A percentile compares a stretch with the other conserved stretches of the same genome.
These are phyloP conservation scores for Pachliopta kotzebuea DNA, from an alignment of 2,888 invertebrate genomes.

Conservation along the genomic window DNA sequence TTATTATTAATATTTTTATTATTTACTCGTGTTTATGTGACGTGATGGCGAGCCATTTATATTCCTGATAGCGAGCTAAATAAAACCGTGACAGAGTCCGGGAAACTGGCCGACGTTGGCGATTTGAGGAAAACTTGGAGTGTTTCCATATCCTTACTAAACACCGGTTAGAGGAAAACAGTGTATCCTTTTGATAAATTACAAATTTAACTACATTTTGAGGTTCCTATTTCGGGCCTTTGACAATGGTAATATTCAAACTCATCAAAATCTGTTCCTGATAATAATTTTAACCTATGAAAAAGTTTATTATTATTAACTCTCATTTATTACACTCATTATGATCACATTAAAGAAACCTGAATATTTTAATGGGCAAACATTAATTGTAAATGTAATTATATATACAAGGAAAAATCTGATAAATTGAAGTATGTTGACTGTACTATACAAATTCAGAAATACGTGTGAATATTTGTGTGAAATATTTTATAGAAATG, in stretches of 20 bases:
- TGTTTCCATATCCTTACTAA: slow-evolving; percentile 33
- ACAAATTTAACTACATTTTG: slow-evolving; percentile 1
- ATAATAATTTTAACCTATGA: too few relatives aligned
- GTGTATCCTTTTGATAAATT: background rate
- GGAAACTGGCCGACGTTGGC: slow-evolving; percentile 38
- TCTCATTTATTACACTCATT: background rate
- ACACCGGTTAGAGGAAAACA: slow-evolving; percentile 10
- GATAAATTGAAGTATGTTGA: too few relatives aligned
- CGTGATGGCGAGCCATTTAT: background rate
- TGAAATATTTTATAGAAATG: background rate
- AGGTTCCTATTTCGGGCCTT: background rate
- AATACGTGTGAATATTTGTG: too few relatives aligned
- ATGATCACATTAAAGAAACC: slow-evolving; percentile 1
- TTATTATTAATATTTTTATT: background rate
- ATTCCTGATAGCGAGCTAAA: slow-evolving; percentile 45
- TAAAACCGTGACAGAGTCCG: slow-evolving; percentile 47
- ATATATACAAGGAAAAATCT: too few relatives aligned
- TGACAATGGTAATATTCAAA: too few relatives aligned
- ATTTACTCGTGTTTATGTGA: background rate
- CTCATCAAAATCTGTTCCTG: too few relatives aligned
- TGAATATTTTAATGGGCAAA: background rate
- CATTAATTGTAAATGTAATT: background rate
- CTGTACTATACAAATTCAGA: too few relatives aligned
- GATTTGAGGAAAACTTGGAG: slow-evolving; percentile 35
- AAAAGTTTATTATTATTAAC: background rate